A percentile compares a stretch with the other conserved stretches of the same genome.
Evolutionary conservation across 2,797 vertebrate genomes (phyloP).

Genomic region (Pseudochirops corinnae): DNA sequence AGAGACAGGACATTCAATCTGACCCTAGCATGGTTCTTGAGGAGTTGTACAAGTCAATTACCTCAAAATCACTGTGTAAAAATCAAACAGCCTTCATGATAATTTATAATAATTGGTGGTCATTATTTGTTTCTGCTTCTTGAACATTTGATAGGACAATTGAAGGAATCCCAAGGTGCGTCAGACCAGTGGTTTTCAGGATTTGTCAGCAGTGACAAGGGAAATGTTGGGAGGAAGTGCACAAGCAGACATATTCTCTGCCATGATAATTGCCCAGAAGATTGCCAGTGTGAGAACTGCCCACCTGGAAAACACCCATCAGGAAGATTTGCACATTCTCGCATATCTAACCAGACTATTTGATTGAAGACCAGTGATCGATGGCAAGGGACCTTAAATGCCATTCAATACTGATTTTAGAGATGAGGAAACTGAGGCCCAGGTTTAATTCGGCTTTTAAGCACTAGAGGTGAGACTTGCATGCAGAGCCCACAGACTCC

Average conservation of each 20-base stretch:
- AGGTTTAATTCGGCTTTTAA: background rate
- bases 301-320: too few relatives aligned
- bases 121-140: background rate
- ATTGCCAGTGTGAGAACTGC: too few relatives aligned
- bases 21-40: background rate
- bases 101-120: background rate
- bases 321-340: background rate
- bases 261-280: background rate
- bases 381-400: background rate
- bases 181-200: background rate
- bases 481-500: too few relatives aligned
- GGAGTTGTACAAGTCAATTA: background rate
- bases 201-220: background rate
- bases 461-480: background rate
- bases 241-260: background rate
- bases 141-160: background rate
- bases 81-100: background rate
- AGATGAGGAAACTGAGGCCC: background rate
- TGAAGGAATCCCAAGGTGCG: background rate
- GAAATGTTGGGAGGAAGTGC: background rate
- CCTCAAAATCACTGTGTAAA: conserved; percentile 43
- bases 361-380: too few relatives aligned
- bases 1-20: background rate
- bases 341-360: background rate
- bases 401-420: background rate